Evolutionary conservation across 2,888 invertebrate genomes (phyloP), one percentile per base, ranked within the genome.

Genomic region (Mesopsocus fuscifrons): DNA sequence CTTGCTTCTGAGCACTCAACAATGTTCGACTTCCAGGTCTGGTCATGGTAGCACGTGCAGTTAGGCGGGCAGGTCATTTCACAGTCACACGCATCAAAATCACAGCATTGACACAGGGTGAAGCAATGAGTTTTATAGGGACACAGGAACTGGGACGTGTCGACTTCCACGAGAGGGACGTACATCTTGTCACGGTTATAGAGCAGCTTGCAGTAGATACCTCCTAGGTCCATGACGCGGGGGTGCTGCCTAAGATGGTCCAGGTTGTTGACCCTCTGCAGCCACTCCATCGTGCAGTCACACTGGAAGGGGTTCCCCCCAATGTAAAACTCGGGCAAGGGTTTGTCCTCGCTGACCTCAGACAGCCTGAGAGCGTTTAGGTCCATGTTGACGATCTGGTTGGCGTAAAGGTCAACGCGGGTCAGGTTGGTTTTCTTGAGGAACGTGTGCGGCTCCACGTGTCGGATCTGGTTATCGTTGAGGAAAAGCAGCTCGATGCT

Each of bases 11-110:
- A 84, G 63, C 91, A 91, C 62, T 88, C 87, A 51, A 91, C 89
- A 51, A 91, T 83, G 59, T 91, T 91, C 2, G 85, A 83, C 16
- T 82, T 77, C 88, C 91, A 92, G 43, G 83, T 77, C 57, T 85
- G 82, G 65, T 94, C 91, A 59, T 89, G 88, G 66, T 88, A 92
- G 59, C 94, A 94, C 46, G 83, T 83, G 67, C 94, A 94, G 60
- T 88, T 87, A 35, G 71, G 72, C 40, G 94, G 94, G 60, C 94
- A 94, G 51, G 84, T 88, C 84, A 91, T 91, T 67, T 91, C 87
- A 67, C 94, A 94, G 65, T 94, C 94, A 66, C 94, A 94, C 42
- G 88, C 88, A 61, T 89, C 91, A 63, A 88, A 94, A 61, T 91
- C 89, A 64, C 94, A 94, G 66, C 94, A 94, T 59, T 88, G 87